A percentile compares a stretch with the other conserved stretches of the same genome.
Conservation (phyloP, 2,113 vertebrate genomes). For the Xenus cinereus region DNA sequence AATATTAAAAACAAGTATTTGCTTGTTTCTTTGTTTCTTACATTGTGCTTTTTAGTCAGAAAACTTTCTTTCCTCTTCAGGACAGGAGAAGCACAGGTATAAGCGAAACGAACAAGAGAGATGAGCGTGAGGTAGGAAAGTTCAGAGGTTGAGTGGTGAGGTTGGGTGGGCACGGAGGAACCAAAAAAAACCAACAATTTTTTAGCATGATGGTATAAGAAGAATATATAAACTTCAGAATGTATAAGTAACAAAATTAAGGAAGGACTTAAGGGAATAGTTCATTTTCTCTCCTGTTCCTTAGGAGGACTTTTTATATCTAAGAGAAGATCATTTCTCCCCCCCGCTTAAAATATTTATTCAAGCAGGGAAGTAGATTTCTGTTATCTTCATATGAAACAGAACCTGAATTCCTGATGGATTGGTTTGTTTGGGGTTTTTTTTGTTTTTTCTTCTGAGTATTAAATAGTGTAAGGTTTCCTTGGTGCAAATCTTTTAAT, state of each 20-base stretch:
- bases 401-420: background rate
- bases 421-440: background rate
- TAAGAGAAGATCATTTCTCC: background rate
- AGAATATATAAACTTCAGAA: background rate
- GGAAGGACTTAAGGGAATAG: background rate
- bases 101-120: background rate
- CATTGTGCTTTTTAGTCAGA: background rate
- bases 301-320: background rate
- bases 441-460: background rate
- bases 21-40: background rate
- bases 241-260: background rate
- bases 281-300: background rate
- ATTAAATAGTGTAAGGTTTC: background rate
- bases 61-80: background rate
- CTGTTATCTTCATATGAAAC: background rate
- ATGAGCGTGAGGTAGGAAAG: background rate
- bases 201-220: fast-evolving
- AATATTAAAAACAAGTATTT: background rate
- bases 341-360: background rate
- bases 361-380: background rate
- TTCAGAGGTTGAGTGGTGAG: background rate
- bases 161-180: background rate
- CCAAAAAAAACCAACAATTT: too few species aligned
- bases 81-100: background rate
- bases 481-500: background rate